phyloP scores from a whole-genome alignment of 1,140 invertebrate genomes.

The Apis cerana region DNA sequence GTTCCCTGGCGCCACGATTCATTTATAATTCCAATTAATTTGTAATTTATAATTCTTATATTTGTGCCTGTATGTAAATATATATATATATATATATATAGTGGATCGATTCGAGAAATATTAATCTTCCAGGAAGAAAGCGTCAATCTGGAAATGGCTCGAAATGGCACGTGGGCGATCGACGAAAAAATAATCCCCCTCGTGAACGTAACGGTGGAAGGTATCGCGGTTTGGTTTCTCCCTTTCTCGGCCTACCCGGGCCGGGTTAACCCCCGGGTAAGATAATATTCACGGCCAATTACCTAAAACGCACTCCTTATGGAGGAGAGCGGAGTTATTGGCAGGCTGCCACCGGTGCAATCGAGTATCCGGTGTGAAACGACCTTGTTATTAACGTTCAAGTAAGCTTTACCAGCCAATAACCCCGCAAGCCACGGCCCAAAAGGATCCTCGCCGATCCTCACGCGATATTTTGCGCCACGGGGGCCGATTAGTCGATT shows the following conservation, averaged over 20 bases:
- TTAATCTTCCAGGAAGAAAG: background rate
- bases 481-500: constrained; percentile 10
- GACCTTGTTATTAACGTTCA: constrained; percentile 70
- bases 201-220: constrained; percentile 49
- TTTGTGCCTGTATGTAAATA: too few relatives aligned
- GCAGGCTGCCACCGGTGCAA: constrained; percentile 64
- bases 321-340: constrained; percentile 57
- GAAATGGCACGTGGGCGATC: constrained; percentile 36
- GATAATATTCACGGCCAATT: constrained; percentile 74
- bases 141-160: constrained; percentile 38
- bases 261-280: constrained; percentile 58
- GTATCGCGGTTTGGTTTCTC: constrained; percentile 43
- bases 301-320: constrained; percentile 70
- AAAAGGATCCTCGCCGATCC: constrained; percentile 33
- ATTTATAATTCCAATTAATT: too few relatives aligned
- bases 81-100: too few relatives aligned
- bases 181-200: constrained; percentile 54
- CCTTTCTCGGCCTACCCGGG: constrained; percentile 38
- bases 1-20: background rate
- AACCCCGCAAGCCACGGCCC: constrained; percentile 25
- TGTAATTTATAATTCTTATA: too few relatives aligned
- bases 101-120: too few relatives aligned
- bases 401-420: constrained; percentile 62
- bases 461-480: background rate
- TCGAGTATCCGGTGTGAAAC: constrained; percentile 67